Conservation (phyloP, 2,888 invertebrate genomes). For the Glyphotaelius pellucidus region DNA sequence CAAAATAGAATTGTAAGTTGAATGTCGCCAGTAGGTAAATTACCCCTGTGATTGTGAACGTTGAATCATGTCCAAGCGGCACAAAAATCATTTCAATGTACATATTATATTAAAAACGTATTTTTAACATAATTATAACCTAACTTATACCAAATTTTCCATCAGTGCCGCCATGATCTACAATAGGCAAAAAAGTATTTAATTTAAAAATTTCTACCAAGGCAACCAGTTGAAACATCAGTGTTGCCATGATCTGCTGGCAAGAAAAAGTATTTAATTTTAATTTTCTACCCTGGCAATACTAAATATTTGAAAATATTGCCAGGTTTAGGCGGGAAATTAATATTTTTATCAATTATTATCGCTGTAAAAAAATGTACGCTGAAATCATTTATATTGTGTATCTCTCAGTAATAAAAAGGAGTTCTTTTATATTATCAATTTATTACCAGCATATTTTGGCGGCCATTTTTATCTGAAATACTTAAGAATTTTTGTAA, state of each 20-base stretch:
- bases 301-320: neutral
- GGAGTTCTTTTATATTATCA: neutral
- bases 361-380: neutral
- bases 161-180: too few species aligned
- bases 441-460: neutral
- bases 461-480: neutral
- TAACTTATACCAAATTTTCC: neutral
- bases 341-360: neutral
- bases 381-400: neutral
- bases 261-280: neutral
- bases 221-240: neutral
- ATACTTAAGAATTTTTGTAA: neutral
- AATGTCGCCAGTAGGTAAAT: conserved; percentile 41
- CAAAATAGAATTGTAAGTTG: conserved; percentile 41
- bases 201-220: too few species aligned
- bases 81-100: conserved; percentile 58
- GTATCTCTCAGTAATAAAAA: neutral
- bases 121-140: conserved; percentile 9
- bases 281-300: neutral
- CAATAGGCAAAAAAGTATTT: too few species aligned
- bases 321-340: neutral
- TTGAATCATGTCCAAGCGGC: conserved; percentile 43
- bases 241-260: neutral
- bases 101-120: conserved; percentile 32
- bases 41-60: conserved; percentile 59